phyloP scores from a whole-genome alignment of 2,888 invertebrate species.

The Caenorhabditis macrosperma region DNA sequence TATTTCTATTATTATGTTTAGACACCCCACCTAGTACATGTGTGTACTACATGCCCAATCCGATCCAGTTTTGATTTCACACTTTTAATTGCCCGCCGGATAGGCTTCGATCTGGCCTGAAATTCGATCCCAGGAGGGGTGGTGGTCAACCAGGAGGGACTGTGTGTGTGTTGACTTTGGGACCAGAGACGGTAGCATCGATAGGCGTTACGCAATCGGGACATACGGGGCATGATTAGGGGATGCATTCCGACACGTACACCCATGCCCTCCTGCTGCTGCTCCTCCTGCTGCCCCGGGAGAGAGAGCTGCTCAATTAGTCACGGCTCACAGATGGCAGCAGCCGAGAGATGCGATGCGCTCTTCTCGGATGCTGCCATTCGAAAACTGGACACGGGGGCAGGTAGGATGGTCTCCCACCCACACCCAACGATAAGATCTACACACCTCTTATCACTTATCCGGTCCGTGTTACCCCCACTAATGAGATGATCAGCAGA shows the following conservation, averaged over 20 bases:
- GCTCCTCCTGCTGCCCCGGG: no score
- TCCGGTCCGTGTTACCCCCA: constrained; percentile 20
- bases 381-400: background rate
- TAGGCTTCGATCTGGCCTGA: constrained; percentile 28
- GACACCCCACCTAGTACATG: constrained; percentile 6
- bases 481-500: constrained; percentile 54
- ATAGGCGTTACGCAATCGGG: constrained; percentile 35
- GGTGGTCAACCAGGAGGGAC: background rate
- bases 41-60: constrained; percentile 16
- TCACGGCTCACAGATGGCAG: constrained; percentile 48
- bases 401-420: background rate
- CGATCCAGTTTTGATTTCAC: constrained; percentile 55
- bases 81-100: constrained; percentile 44
- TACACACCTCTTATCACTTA: constrained; percentile 8
- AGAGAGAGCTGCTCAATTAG: constrained; percentile 40
- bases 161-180: constrained; percentile 8
- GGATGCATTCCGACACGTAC: constrained; percentile 30
- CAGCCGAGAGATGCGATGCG: constrained; percentile 19
- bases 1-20: constrained; percentile 58
- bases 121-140: constrained; percentile 31
- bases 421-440: constrained; percentile 23
- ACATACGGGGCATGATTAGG: constrained; percentile 38
- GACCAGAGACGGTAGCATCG: constrained; percentile 15
- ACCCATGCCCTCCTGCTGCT: constrained; percentile 5
- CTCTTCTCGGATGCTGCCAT: background rate